Conservation (phyloP, 1,140 invertebrate species). For the Pemphigus obesinymphae region DNA sequence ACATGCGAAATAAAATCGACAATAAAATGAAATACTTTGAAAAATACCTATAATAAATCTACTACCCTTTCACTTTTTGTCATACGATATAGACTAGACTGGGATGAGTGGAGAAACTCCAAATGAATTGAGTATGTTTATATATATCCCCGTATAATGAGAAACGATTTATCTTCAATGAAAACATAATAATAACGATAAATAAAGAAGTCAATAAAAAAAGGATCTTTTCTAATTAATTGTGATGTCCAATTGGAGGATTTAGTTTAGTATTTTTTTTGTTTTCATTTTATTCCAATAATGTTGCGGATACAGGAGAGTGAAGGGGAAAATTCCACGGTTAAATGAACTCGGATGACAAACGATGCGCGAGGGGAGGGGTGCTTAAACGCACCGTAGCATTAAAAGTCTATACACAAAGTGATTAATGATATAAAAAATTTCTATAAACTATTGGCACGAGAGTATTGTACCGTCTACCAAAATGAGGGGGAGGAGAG, state of each 20-base stretch:
- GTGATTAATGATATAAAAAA: constrained; percentile 38
- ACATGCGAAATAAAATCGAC: too few species aligned
- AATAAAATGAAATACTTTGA: too few species aligned
- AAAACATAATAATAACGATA: not conserved
- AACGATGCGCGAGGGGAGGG: constrained; percentile 10
- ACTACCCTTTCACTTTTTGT: too few species aligned
- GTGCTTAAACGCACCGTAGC: not conserved
- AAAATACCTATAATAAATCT: too few species aligned
- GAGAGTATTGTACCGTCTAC: too few species aligned
- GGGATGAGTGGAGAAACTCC: too few species aligned
- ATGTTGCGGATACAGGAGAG: too few species aligned
- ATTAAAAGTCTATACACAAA: not conserved
- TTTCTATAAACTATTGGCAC: not conserved
- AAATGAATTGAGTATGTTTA: too few species aligned
- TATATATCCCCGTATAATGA: too few species aligned
- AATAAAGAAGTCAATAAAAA: not conserved
- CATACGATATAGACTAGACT: too few species aligned
- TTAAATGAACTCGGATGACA: constrained; percentile 39
- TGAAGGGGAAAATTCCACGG: constrained; percentile 19
- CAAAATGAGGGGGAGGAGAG: too few species aligned
- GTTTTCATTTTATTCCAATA: too few species aligned
- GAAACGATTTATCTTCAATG: not conserved
- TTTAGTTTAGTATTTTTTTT: not conserved
- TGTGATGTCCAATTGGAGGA: not conserved
- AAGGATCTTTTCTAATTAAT: constrained; percentile 1